A percentile compares a stretch with the other conserved stretches of the same genome.
Evolutionary conservation across 2,797 vertebrate genomes (phyloP).

Genomic region (Mionectes olivaceus): DNA sequence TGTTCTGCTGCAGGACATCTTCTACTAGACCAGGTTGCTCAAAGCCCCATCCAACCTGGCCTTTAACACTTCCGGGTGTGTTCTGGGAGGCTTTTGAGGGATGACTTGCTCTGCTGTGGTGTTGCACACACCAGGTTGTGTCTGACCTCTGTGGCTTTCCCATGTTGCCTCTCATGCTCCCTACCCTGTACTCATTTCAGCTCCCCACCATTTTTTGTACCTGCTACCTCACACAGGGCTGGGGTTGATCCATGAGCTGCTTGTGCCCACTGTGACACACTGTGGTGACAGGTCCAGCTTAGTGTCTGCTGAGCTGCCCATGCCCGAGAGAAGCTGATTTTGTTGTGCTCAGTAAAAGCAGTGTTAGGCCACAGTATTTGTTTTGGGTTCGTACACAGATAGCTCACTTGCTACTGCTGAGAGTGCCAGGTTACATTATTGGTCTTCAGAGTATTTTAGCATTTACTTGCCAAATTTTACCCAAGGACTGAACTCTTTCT

Average conservation of each 20-base stretch:
- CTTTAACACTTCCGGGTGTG: neutral
- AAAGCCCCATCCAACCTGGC: neutral
- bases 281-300: fast-evolving
- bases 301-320: neutral
- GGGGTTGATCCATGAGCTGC: neutral
- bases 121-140: neutral
- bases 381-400: neutral
- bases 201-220: neutral
- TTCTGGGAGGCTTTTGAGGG: neutral
- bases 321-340: neutral
- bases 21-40: neutral
- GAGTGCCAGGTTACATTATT: neutral
- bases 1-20: neutral
- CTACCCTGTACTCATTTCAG: neutral
- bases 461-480: neutral
- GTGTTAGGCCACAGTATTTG: neutral
- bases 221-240: neutral
- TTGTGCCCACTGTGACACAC: neutral
- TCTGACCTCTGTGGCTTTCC: neutral
- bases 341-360: neutral
- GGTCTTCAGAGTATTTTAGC: neutral
- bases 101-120: neutral
- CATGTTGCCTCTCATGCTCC: neutral
- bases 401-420: fast-evolving
- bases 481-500: neutral